phyloP scores from a whole-genome alignment of 2,888 invertebrate species.

The Drosophila suboccidentalis region DNA sequence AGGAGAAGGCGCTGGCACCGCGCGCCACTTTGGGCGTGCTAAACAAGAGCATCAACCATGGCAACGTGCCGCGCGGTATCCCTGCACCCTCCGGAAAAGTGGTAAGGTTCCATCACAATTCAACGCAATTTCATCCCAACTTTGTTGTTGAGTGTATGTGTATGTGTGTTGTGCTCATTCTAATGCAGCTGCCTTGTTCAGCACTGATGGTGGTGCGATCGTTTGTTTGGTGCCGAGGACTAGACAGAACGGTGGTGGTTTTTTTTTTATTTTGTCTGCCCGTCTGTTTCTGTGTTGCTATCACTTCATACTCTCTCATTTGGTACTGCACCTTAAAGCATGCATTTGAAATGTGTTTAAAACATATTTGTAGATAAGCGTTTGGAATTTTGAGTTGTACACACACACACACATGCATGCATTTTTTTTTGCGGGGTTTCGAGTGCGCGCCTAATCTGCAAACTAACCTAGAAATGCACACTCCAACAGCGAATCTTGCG shows the following conservation, averaged over 20 bases:
- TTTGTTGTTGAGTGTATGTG: slow-evolving; percentile 37
- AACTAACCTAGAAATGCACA: slow-evolving; percentile 61
- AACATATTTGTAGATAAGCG: slow-evolving; percentile 17
- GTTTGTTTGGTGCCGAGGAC: not conserved
- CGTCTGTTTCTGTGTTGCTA: slow-evolving; percentile 5
- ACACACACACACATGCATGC: not conserved
- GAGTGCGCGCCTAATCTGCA: slow-evolving; percentile 51
- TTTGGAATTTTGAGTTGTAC: slow-evolving; percentile 11
- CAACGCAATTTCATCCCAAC: slow-evolving; percentile 32
- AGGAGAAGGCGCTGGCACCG: slow-evolving; percentile 64
- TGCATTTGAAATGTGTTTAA: slow-evolving; percentile 4
- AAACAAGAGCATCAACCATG: slow-evolving; percentile 61
- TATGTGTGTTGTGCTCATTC: slow-evolving; percentile 45
- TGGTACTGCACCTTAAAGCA: slow-evolving; percentile 4
- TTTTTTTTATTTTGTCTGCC: slow-evolving; percentile 10
- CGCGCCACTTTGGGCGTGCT: slow-evolving; percentile 76
- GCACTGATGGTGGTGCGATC: slow-evolving; percentile 53
- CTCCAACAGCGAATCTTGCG: slow-evolving; percentile 37
- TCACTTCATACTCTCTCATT: not conserved
- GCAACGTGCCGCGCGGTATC: slow-evolving; percentile 56
- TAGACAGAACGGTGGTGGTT: slow-evolving; percentile 54
- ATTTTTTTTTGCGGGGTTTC: slow-evolving; percentile 5
- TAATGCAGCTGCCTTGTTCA: slow-evolving; percentile 64
- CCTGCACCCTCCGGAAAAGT: slow-evolving; percentile 62
- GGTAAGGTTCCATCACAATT: slow-evolving; percentile 66